phyloP scores from a whole-genome alignment of 1,140 invertebrate species.

The Homarus americanus region DNA sequence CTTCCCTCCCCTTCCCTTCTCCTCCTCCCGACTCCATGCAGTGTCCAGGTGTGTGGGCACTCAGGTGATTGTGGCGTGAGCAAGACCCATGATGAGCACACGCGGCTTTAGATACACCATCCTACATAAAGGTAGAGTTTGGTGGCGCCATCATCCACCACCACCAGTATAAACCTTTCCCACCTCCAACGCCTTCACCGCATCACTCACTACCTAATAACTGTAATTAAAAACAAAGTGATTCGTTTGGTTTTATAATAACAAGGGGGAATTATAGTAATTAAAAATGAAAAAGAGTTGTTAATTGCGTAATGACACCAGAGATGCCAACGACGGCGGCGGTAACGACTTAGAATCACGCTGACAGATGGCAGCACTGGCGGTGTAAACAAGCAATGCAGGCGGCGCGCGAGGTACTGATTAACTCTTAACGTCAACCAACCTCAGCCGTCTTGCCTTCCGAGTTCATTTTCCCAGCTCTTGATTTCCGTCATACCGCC shows the following conservation, averaged over 20 bases:
- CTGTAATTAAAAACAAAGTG: conserved; percentile 29
- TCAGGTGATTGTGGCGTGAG: not conserved
- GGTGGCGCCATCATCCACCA: not conserved
- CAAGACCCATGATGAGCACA: too few species aligned
- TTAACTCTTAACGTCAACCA: too few species aligned
- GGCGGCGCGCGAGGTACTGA: too few species aligned
- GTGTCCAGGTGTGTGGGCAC: not conserved
- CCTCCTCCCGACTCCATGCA: not conserved
- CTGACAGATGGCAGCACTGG: too few species aligned
- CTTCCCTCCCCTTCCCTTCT: not conserved
- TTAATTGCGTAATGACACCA: conserved; percentile 5
- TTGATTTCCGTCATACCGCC: not conserved
- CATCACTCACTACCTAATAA: conserved; percentile 18
- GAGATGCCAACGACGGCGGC: not conserved
- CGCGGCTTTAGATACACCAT: too few species aligned
- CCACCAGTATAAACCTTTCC: too few species aligned
- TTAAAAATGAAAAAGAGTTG: conserved; percentile 19
- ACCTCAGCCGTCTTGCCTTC: too few species aligned
- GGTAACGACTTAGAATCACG: not conserved
- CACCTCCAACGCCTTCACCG: too few species aligned
- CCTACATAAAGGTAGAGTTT: too few species aligned
- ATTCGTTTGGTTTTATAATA: conserved; percentile 9
- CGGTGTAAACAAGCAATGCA: too few species aligned
- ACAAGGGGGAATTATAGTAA: conserved; percentile 28
- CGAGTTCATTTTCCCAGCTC: not conserved